phyloP scores from a whole-genome alignment of 2,113 vertebrate genomes.

The Hippocampus barbouri region DNA sequence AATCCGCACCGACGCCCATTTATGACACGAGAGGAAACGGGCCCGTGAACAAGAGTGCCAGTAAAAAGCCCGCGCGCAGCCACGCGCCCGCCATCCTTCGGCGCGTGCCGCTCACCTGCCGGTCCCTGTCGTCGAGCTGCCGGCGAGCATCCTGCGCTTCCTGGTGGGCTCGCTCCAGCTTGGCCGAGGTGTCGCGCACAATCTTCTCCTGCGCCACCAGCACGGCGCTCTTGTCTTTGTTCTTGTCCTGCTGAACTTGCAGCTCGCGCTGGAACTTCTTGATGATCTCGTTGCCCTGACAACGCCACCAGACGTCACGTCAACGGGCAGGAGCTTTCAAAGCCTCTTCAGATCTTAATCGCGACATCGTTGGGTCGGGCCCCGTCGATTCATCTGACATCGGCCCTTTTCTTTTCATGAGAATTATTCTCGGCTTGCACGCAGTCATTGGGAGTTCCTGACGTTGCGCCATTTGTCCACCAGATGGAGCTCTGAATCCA shows the following conservation, averaged over 20 bases:
- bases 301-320: not conserved
- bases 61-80: too few species aligned
- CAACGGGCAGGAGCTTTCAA: too few species aligned
- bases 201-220: not conserved
- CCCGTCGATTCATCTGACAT: too few species aligned
- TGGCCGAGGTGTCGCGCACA: not conserved
- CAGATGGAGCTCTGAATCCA: too few species aligned
- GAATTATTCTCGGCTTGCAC: too few species aligned
- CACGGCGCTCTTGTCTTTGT: not conserved
- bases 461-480: too few species aligned
- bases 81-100: too few species aligned
- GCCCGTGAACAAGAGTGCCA: too few species aligned
- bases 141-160: not conserved
- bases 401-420: too few species aligned
- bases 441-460: too few species aligned
- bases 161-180: not conserved
- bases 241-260: not conserved
- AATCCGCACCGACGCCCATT: not conserved
- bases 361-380: too few species aligned
- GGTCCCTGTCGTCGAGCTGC: not conserved
- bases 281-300: not conserved
- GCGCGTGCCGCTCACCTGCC: not conserved
- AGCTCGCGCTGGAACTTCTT: not conserved
- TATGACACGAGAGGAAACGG: not conserved
- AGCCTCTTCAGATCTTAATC: too few species aligned